Conservation (phyloP, 2,113 vertebrate genomes). For the Tachycineta bicolor region DNA sequence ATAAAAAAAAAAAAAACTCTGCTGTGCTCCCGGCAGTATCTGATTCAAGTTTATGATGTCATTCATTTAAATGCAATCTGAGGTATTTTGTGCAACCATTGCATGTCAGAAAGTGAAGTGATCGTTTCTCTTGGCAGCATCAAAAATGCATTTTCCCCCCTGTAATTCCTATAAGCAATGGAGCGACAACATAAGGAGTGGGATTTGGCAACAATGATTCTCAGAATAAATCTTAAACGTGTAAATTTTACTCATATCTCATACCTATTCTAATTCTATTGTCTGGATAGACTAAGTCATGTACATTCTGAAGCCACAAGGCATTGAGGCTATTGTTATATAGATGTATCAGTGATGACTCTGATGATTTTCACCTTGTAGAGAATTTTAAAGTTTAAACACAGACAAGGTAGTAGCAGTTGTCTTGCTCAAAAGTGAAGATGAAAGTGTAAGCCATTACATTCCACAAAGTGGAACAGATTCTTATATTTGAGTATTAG, state of each 20-base stretch:
- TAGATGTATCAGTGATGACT: not conserved
- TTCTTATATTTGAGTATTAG: not conserved
- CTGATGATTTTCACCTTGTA: not conserved
- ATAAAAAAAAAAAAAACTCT: not conserved
- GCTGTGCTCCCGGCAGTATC: accelerated
- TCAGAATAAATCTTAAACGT: not conserved
- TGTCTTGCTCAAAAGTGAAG: not conserved
- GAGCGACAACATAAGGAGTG: not conserved
- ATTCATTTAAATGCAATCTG: not conserved
- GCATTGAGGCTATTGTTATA: not conserved
- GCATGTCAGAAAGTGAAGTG: not conserved
- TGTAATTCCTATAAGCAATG: not conserved
- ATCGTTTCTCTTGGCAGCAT: not conserved
- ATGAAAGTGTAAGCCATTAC: not conserved
- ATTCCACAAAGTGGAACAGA: not conserved
- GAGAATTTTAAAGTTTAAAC: not conserved
- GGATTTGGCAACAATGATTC: not conserved
- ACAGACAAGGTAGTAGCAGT: not conserved
- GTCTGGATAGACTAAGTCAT: not conserved
- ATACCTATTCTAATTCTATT: not conserved
- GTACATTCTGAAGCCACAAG: not conserved
- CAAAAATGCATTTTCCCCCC: not conserved
- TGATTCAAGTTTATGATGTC: not conserved
- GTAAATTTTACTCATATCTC: not conserved
- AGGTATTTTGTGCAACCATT: not conserved